Conservation (phyloP, 92 coral and sea anemone genomes). For the Palythoa caribaeorum region DNA sequence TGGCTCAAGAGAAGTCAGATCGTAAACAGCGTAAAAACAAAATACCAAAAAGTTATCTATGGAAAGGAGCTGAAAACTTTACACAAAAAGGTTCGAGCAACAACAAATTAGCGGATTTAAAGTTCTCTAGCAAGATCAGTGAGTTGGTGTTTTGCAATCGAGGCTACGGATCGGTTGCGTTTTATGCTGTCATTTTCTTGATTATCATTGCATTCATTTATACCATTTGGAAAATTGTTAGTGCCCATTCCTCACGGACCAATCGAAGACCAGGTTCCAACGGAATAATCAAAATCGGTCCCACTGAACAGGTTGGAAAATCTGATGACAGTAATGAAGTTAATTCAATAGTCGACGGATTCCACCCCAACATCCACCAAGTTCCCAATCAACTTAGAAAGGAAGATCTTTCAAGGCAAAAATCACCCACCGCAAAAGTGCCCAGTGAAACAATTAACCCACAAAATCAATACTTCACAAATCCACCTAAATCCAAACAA, state of each 20-base stretch:
- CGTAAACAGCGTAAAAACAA: constrained; percentile 33
- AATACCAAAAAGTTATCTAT: constrained; percentile 45
- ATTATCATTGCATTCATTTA: constrained; percentile 85
- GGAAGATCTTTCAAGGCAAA: not conserved
- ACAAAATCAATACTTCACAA: not conserved
- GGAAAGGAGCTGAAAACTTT: constrained; percentile 34
- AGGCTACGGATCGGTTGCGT: constrained; percentile 92
- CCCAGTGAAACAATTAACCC: not conserved
- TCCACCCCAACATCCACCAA: constrained; percentile 14
- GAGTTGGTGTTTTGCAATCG: constrained; percentile 88
- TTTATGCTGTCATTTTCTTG: constrained; percentile 84
- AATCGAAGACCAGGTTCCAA: constrained; percentile 81
- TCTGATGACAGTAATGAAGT: not conserved
- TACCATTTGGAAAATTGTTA: constrained; percentile 93
- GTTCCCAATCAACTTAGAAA: constrained; percentile 11
- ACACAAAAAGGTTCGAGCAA: constrained; percentile 25
- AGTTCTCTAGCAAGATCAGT: constrained; percentile 80
- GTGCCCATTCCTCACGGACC: constrained; percentile 80
- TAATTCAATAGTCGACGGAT: not conserved
- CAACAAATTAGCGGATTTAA: constrained; percentile 42
- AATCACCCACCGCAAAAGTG: not conserved
- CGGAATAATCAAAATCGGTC: constrained; percentile 66
- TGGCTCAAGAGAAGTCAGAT: constrained; percentile 36
- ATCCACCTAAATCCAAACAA: not conserved
- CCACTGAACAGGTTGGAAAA: constrained; percentile 61